Evolutionary conservation across 2,113 vertebrate species (phyloP), one percentile per base, ranked within the genome.

Genomic region (Cettia cetti): DNA sequence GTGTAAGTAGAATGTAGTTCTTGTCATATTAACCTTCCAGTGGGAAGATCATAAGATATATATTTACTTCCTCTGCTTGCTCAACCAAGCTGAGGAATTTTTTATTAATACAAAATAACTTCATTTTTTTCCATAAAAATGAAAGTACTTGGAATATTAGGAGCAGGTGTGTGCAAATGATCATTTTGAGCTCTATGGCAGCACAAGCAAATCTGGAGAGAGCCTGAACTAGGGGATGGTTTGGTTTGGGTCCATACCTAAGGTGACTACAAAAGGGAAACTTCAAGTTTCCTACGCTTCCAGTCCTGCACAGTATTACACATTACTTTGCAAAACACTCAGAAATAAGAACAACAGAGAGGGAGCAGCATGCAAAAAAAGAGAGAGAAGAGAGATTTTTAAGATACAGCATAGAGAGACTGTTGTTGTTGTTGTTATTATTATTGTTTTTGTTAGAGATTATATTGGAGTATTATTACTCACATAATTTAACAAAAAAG

Each of bases 111-210:
- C 13, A 68, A 80, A 88, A 79, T 28, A 59, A 13, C 22, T 52
- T 74, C 7, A 24, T 20, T 45, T 78, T 31, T 77, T 85, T 13
- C 17, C n/a, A 5, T 44, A 20, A 52, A 91, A 82, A 40, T 28
- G 2, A 56, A 71, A 66, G 22, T 20, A 22, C 9, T 61, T 18
- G 4, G 20, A 76, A 53, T n/a, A 76, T 6, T 40, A 72, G 49
- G 17, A 42, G 24, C 30, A 61, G 31, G 3, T 61, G 40, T 61
- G 13, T 45, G 54, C 1, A 6, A 77, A 69, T 0, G 0, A 65
- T 37, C 3, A 26, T 63, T 90, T 82, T 2, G 7, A 54, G 26
- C 13, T 70, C 21, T 0, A 2, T 9, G 7, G 21, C 65, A 82
- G 47, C 35, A 82, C 27, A 90, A 71, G 26, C 9, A 56, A 10